Evolutionary conservation across 2,797 vertebrate genomes (phyloP).

Genomic region (Ctenosaura bakeri): DNA sequence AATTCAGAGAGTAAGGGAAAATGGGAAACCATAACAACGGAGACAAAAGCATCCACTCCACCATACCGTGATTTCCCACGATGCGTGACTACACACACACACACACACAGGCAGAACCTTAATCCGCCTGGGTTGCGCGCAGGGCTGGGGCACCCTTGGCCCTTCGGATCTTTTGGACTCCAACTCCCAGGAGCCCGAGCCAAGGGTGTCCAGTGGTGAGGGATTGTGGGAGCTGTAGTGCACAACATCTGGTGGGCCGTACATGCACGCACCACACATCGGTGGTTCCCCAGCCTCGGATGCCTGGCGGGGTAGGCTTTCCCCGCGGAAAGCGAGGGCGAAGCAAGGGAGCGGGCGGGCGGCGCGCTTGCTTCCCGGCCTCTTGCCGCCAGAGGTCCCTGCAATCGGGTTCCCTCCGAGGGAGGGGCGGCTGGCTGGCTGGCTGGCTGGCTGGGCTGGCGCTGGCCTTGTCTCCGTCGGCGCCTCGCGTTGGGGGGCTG

Average conservation of each 20-base stretch:
- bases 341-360: no score
- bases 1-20: background rate
- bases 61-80: background rate
- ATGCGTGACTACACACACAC: background rate
- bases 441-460: no score
- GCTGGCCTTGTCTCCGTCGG: background rate
- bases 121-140: background rate
- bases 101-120: background rate
- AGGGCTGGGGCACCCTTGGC: no score
- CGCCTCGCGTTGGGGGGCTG: constrained; percentile 11
- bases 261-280: no score
- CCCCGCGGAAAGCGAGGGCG: no score
- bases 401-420: background rate
- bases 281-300: no score
- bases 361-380: background rate
- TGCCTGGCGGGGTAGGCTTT: no score
- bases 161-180: no score
- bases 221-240: no score
- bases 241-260: no score
- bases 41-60: background rate
- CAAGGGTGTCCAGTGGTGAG: no score
- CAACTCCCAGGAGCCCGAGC: no score
- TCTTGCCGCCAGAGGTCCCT: constrained; percentile 33
- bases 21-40: background rate
- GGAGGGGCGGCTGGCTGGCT: constrained; percentile 8